These are phyloP conservation scores for Brevimyrus niger DNA, from an alignment of 2,113 vertebrate species.

Conservation along the genomic window DNA sequence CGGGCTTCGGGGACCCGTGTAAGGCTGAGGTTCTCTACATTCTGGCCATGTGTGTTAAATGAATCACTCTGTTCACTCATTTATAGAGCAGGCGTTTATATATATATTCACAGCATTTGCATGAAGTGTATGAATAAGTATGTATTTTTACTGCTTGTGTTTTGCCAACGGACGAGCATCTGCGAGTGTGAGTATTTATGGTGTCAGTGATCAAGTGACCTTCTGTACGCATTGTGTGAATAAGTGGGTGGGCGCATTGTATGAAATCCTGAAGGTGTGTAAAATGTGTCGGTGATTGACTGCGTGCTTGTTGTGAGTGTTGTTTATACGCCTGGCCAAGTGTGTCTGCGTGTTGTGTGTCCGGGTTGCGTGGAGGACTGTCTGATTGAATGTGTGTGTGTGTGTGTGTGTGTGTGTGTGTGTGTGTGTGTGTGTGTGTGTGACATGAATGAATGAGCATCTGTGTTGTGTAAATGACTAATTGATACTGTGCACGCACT, in stretches of 20 bases:
- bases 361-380: conserved; percentile 9
- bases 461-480: conserved; percentile 23
- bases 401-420: neutral
- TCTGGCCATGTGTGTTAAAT: neutral
- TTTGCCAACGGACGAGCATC: neutral
- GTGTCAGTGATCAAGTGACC: neutral
- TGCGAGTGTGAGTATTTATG: neutral
- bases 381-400: neutral
- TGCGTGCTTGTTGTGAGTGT: neutral
- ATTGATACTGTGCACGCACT: neutral
- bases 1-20: neutral
- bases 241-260: neutral
- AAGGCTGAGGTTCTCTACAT: neutral
- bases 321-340: neutral
- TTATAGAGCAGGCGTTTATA: neutral
- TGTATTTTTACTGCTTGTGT: neutral
- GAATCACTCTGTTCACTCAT: neutral
- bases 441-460: neutral
- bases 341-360: neutral
- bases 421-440: neutral
- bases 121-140: neutral
- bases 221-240: neutral
- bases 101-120: neutral
- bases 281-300: neutral
- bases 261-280: neutral